Evolutionary conservation across 2,888 invertebrate species (phyloP).

Genomic region (Eupithecia centaureata): DNA sequence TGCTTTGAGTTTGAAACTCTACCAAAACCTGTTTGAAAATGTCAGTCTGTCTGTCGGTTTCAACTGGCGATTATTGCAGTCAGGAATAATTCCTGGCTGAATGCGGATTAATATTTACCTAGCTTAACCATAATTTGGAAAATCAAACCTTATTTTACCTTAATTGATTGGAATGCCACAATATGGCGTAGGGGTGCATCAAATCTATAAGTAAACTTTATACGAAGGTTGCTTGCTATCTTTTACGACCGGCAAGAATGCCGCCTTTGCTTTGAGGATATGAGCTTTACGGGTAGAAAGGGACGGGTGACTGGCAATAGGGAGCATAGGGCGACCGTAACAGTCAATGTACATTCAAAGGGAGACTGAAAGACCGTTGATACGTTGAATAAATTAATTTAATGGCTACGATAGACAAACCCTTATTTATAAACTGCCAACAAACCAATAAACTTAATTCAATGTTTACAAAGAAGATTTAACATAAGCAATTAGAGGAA

Average conservation of each 20-base stretch:
- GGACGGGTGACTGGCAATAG: conserved; percentile 50
- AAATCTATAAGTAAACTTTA: conserved; percentile 53
- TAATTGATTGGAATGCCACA: neutral
- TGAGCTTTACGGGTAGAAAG: conserved; percentile 48
- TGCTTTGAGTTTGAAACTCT: conserved; percentile 26
- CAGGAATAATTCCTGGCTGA: too few species aligned
- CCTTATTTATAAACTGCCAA: conserved; percentile 20
- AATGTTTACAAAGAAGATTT: conserved; percentile 11
- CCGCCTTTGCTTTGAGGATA: conserved; percentile 41
- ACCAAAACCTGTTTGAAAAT: conserved; percentile 40
- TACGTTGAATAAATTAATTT: conserved; percentile 38
- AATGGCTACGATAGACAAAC: conserved; percentile 17
- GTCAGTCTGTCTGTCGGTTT: conserved; percentile 31
- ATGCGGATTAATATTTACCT: conserved; percentile 3
- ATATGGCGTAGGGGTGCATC: conserved; percentile 25
- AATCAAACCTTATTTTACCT: conserved; percentile 12
- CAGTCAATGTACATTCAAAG: conserved; percentile 33
- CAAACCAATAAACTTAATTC: conserved; percentile 14
- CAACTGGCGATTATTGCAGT: conserved; percentile 21
- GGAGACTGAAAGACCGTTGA: conserved; percentile 41
- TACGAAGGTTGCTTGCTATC: conserved; percentile 51
- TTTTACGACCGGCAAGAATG: conserved; percentile 53
- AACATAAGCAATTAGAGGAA: neutral
- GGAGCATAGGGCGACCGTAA: conserved; percentile 42
- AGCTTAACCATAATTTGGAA: neutral